These are phyloP conservation scores for Prietella phreatophila DNA, from an alignment of 2,113 vertebrate genomes.

Conservation along the genomic window DNA sequence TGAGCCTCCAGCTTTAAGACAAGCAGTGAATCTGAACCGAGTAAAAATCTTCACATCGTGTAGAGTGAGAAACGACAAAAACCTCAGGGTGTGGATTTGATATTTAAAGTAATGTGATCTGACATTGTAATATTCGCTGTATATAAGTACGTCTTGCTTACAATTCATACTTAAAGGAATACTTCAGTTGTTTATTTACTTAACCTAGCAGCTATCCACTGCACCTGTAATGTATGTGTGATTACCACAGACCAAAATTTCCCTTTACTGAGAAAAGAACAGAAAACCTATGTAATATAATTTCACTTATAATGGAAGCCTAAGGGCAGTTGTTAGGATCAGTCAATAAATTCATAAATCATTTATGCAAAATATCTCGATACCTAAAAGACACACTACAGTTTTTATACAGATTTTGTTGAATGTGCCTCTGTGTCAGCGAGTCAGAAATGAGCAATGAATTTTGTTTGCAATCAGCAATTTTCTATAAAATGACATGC, in stretches of 20 bases:
- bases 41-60: neutral
- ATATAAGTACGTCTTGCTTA: neutral
- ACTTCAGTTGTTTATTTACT: neutral
- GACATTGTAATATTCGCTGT: neutral
- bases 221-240: neutral
- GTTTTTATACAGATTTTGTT: neutral
- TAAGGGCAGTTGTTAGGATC: neutral
- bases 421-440: neutral
- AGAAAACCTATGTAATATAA: neutral
- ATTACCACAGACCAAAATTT: neutral
- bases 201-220: neutral
- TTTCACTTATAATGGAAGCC: neutral
- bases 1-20: slow-evolving; percentile 2
- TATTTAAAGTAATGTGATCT: neutral
- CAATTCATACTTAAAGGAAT: neutral
- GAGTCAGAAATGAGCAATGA: neutral
- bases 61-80: neutral
- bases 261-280: neutral
- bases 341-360: neutral
- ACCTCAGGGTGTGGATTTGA: neutral
- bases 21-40: neutral
- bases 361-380: neutral
- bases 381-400: neutral
- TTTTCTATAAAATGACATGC: neutral
- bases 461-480: no score